Evolutionary conservation across 2,113 vertebrate genomes (phyloP).

Genomic region (Dromiciops gliroides): DNA sequence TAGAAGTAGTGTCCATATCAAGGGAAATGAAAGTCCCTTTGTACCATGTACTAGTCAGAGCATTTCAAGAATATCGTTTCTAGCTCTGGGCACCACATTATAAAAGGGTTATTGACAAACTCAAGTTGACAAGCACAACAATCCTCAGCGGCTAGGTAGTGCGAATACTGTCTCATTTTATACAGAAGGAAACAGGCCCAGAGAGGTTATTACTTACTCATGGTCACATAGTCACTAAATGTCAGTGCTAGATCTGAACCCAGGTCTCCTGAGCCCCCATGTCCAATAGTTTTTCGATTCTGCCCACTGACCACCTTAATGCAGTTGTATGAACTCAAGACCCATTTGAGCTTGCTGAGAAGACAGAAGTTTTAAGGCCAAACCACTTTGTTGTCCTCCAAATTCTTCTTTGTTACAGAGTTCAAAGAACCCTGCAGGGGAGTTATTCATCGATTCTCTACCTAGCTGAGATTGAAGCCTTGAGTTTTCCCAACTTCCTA

Average conservation of each 20-base stretch:
- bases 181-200: neutral
- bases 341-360: neutral
- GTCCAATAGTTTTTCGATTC: neutral
- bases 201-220: neutral
- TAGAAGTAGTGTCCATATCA: neutral
- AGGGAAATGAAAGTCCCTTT: neutral
- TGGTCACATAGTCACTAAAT: neutral
- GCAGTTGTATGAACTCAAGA: neutral
- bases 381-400: neutral
- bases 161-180: neutral
- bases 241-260: neutral
- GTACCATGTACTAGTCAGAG: neutral
- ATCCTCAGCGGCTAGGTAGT: neutral
- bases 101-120: neutral
- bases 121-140: neutral
- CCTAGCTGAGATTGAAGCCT: neutral
- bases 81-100: neutral
- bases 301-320: neutral
- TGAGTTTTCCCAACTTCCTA: neutral
- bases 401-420: neutral
- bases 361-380: neutral
- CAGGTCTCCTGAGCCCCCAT: neutral
- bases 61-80: neutral
- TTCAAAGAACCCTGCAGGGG: neutral
- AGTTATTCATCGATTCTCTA: neutral